Evolutionary conservation across 2,888 invertebrate genomes (phyloP).

Genomic region (Lepidochitona cinerea): DNA sequence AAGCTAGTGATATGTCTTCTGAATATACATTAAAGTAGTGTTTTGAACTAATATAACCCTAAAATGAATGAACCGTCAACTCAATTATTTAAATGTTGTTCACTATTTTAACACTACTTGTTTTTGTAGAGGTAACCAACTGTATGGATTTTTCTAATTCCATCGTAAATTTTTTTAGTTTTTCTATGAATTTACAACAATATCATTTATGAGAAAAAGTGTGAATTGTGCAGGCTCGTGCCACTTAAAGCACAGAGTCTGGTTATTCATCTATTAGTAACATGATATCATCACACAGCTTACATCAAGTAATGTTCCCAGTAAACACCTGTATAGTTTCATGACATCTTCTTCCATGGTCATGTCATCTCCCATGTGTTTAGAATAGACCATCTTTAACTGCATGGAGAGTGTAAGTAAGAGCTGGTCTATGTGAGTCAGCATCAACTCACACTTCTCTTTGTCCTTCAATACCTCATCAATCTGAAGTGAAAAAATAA

Average conservation of each 20-base stretch:
- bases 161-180: too few relatives aligned
- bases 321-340: constrained; percentile 67
- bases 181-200: neutral
- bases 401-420: constrained; percentile 78
- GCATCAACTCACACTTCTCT: constrained; percentile 68
- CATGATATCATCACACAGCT: too few relatives aligned
- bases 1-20: too few relatives aligned
- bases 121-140: too few relatives aligned
- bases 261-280: too few relatives aligned
- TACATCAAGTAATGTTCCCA: constrained; percentile 68
- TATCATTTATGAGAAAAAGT: neutral
- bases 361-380: constrained; percentile 71
- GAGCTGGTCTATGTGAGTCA: constrained; percentile 79
- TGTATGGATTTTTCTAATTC: too few relatives aligned
- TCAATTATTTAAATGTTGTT: too few relatives aligned
- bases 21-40: too few relatives aligned
- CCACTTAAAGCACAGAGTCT: too few relatives aligned
- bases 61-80: too few relatives aligned
- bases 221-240: neutral
- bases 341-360: constrained; percentile 71
- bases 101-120: too few relatives aligned
- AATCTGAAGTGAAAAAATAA: constrained; percentile 75
- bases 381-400: constrained; percentile 74
- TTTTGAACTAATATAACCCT: too few relatives aligned
- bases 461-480: constrained; percentile 77